Percentiles rank a stretch among this genome's conserved stretches.
These are phyloP conservation scores for Ptilodon capucinus DNA, from an alignment of 2,888 invertebrate species.

Conservation along the genomic window DNA sequence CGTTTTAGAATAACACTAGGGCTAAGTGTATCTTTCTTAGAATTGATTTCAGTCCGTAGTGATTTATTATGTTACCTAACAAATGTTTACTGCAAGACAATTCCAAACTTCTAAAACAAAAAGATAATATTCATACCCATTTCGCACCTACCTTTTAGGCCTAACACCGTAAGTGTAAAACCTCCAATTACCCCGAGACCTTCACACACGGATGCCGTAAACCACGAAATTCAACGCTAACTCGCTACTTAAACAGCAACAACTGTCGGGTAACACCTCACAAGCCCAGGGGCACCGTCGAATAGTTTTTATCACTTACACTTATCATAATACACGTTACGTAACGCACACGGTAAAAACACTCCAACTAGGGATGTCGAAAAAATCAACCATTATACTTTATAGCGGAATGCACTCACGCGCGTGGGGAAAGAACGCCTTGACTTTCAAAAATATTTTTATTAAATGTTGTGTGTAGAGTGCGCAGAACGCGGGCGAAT, in stretches of 20 bases:
- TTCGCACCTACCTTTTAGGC: neutral
- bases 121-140: neutral
- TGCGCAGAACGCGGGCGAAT: slow-evolving; percentile 64
- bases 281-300: slow-evolving; percentile 12
- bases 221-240: neutral
- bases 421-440: slow-evolving; percentile 9
- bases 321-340: slow-evolving; percentile 35
- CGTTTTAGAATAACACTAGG: no score
- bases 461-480: slow-evolving; percentile 42
- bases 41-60: no score
- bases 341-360: slow-evolving; percentile 40
- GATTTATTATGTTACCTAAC: no score
- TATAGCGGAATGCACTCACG: slow-evolving; percentile 51
- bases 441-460: slow-evolving; percentile 11
- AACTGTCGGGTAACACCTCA: slow-evolving; percentile 15
- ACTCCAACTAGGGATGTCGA: slow-evolving; percentile 32
- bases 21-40: no score
- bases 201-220: neutral
- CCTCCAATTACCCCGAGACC: neutral
- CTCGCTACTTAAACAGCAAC: slow-evolving; percentile 3
- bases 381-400: slow-evolving; percentile 53
- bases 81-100: no score
- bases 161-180: neutral
- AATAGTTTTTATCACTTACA: slow-evolving; percentile 24
- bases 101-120: neutral